Percentiles rank a stretch among this genome's conserved stretches.
These are phyloP conservation scores for Motacilla tschutschensis DNA, from an alignment of 2,113 vertebrate species.

Conservation along the genomic window DNA sequence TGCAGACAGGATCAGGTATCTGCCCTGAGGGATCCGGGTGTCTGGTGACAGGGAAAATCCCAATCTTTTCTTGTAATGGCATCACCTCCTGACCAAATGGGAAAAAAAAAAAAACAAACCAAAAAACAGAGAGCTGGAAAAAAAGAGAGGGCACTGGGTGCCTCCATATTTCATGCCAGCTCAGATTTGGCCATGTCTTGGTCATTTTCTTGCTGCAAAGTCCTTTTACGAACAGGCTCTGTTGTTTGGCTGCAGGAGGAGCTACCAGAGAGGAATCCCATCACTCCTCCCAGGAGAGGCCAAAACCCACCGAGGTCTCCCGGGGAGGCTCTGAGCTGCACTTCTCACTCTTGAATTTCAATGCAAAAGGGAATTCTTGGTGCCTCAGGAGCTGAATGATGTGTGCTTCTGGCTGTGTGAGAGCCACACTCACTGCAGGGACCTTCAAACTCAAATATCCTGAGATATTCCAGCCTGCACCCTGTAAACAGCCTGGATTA, in stretches of 20 bases:
- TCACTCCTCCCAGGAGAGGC: fast-evolving
- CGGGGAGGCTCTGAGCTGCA: not conserved
- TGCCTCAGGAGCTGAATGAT: not conserved
- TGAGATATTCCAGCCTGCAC: not conserved
- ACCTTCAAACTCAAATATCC: not conserved
- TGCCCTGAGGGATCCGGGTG: not conserved
- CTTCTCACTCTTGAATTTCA: not conserved
- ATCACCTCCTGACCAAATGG: not conserved
- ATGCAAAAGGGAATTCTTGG: not conserved
- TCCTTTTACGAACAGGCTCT: fast-evolving
- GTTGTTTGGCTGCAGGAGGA: not conserved
- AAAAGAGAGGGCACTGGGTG: not conserved
- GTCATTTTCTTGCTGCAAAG: not conserved
- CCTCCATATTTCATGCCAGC: not conserved
- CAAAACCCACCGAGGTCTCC: not conserved
- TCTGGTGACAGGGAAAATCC: not conserved
- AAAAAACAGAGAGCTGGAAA: not conserved
- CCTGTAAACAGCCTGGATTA: not conserved
- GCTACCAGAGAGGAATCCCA: not conserved
- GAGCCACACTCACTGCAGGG: not conserved
- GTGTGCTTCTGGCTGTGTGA: not conserved
- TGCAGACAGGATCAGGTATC: not conserved
- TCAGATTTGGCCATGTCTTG: fast-evolving
- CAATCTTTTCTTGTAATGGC: not conserved
- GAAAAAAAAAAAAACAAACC: not conserved